phyloP scores from a whole-genome alignment of 2,888 invertebrate genomes.

The Ochlodes sylvanus region DNA sequence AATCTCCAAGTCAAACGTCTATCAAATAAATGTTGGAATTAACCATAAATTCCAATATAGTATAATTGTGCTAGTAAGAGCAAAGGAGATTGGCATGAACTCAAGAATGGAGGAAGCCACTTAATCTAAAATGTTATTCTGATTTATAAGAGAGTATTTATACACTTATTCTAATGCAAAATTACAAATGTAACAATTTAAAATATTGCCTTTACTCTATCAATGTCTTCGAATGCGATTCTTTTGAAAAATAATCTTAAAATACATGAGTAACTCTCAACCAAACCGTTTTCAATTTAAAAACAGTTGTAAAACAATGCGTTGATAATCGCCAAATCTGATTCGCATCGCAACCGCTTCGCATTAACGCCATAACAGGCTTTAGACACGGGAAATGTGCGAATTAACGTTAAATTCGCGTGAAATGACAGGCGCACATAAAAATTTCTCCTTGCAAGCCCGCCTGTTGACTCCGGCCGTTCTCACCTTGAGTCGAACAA shows the following conservation, averaged over 20 bases:
- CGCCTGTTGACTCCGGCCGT: conserved; percentile 64
- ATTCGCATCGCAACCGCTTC: conserved; percentile 57
- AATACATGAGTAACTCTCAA: not conserved
- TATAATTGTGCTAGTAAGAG: too few species aligned
- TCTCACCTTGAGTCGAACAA: conserved; percentile 68
- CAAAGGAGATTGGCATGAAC: too few species aligned
- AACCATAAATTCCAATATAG: too few species aligned
- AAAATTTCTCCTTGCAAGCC: conserved; percentile 73
- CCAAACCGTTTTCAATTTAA: conserved; percentile 5
- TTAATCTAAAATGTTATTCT: too few species aligned
- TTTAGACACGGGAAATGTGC: conserved; percentile 53
- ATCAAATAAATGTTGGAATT: too few species aligned
- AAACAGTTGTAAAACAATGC: conserved; percentile 19
- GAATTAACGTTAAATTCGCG: conserved; percentile 78
- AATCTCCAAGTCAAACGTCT: too few species aligned
- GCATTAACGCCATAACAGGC: conserved; percentile 51
- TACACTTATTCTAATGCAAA: too few species aligned
- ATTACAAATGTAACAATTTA: too few species aligned
- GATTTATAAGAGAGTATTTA: too few species aligned
- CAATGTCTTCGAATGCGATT: not conserved
- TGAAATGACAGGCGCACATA: conserved; percentile 79
- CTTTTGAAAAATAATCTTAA: not conserved
- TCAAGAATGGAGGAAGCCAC: too few species aligned
- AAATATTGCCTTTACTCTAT: not conserved
- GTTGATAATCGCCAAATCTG: conserved; percentile 21